Evolutionary conservation across 1,140 invertebrate genomes (phyloP).

Genomic region (Vollenhovia emeryi): DNA sequence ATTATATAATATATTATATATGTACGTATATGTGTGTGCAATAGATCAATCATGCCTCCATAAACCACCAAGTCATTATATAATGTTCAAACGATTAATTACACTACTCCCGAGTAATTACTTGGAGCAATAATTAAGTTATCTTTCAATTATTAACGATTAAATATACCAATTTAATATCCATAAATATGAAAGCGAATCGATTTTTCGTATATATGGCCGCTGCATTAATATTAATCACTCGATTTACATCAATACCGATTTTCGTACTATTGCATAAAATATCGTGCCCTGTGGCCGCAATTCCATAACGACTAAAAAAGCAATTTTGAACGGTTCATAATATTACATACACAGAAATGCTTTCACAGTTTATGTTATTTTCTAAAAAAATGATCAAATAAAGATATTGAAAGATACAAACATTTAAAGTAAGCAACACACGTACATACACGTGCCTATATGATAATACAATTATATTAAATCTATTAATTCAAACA

Average conservation of each 20-base stretch:
- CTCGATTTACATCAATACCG: background rate
- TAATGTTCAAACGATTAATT: constrained; percentile 22
- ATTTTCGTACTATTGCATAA: background rate
- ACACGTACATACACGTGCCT: too few species aligned
- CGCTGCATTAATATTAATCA: constrained; percentile 19
- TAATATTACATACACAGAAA: background rate
- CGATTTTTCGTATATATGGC: background rate
- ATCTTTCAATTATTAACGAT: constrained; percentile 34
- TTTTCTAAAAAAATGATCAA: background rate
- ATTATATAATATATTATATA: background rate
- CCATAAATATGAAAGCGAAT: background rate
- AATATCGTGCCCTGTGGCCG: background rate
- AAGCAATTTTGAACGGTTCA: background rate
- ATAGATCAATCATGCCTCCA: background rate
- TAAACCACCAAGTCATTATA: constrained; percentile 20
- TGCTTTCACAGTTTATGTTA: background rate
- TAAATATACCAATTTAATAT: constrained; percentile 3
- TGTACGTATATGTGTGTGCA: background rate
- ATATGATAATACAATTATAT: background rate
- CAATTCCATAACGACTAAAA: background rate
- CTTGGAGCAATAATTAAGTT: constrained; percentile 16
- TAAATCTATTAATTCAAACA: background rate
- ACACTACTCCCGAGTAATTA: background rate
- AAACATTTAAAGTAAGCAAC: background rate
- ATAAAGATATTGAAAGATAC: background rate